These are phyloP conservation scores for Isurus oxyrinchus DNA, from an alignment of 2,113 vertebrate species.

Conservation along the genomic window DNA sequence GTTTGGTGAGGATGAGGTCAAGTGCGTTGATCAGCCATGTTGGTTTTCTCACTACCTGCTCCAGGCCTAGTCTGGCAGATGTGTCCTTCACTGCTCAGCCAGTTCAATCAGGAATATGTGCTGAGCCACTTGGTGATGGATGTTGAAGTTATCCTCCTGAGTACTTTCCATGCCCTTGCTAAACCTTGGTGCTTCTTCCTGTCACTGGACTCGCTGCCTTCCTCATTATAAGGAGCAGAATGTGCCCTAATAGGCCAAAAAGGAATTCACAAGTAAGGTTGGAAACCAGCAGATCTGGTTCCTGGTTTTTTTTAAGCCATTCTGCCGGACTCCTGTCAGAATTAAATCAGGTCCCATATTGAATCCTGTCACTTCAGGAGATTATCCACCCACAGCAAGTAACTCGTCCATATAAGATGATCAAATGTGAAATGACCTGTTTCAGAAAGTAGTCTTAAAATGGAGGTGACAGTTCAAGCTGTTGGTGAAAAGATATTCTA, in stretches of 20 bases:
- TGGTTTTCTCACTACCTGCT: neutral
- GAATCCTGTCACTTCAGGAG: neutral
- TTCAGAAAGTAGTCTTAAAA: no score
- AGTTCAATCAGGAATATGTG: neutral
- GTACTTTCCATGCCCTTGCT: neutral
- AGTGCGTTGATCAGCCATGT: neutral
- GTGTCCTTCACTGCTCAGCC: neutral
- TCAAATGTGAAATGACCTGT: no score
- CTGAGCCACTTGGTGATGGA: neutral
- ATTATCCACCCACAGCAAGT: neutral
- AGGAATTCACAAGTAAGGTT: neutral
- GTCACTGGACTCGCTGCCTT: neutral
- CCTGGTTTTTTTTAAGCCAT: neutral
- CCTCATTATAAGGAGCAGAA: neutral
- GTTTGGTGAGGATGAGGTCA: neutral
- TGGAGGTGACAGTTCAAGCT: no score
- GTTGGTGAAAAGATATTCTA: no score
- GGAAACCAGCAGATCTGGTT: neutral
- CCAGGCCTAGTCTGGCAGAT: neutral
- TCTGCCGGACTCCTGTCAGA: neutral
- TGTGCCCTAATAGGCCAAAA: neutral
- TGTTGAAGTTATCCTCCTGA: neutral
- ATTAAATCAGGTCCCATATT: neutral
- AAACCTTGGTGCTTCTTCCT: neutral
- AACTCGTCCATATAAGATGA: neutral